phyloP scores from a whole-genome alignment of 2,113 vertebrate species.

The Chaetodon trifascialis region DNA sequence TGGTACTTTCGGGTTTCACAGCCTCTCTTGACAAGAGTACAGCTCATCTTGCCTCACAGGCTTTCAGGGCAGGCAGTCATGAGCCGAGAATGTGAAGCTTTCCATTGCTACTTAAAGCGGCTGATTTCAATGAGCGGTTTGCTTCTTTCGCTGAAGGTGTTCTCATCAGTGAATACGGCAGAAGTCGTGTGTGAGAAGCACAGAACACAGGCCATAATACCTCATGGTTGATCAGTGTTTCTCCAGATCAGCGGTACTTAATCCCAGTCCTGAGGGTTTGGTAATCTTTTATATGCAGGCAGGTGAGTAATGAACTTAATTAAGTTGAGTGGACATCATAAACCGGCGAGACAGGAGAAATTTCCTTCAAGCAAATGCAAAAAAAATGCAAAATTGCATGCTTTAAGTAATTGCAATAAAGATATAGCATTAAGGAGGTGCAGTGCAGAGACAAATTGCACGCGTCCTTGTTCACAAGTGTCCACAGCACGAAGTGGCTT shows the following conservation, averaged over 20 bases:
- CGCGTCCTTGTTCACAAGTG: neutral
- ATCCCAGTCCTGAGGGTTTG: conserved; percentile 24
- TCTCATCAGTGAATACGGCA: conserved; percentile 5
- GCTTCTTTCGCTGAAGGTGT: neutral
- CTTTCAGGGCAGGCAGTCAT: neutral
- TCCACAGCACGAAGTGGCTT: neutral
- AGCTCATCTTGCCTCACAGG: neutral
- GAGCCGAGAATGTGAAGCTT: neutral
- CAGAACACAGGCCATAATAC: conserved; percentile 20
- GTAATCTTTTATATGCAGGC: conserved; percentile 25
- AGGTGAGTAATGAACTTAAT: conserved; percentile 42
- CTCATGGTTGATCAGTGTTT: conserved; percentile 16
- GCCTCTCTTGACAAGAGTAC: neutral
- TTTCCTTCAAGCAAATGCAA: conserved; percentile 20
- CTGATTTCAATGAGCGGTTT: neutral
- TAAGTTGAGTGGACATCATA: conserved; percentile 34
- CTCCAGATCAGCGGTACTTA: conserved; percentile 32
- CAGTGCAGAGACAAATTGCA: neutral
- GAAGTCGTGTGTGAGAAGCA: neutral
- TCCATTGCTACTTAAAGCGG: neutral
- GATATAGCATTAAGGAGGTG: neutral
- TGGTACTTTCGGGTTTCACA: neutral
- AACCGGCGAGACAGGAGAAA: neutral
- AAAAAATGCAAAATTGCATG: neutral
- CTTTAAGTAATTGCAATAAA: neutral